Percentiles rank a stretch among this genome's conserved stretches.
Conservation (phyloP, 2,797 vertebrate genomes). For the Sebastes taczanowskii region DNA sequence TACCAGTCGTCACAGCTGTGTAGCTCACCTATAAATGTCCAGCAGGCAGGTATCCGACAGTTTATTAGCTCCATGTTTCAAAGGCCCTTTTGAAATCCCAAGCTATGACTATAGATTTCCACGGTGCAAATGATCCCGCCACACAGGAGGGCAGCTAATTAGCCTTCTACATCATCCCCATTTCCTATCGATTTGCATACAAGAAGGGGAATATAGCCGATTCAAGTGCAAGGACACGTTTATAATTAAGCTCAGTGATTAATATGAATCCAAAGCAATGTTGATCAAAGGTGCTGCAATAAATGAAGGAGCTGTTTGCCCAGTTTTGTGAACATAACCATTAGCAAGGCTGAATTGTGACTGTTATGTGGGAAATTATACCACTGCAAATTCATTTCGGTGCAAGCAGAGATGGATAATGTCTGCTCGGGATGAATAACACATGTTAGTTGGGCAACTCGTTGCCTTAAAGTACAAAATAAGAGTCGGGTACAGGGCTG, state of each 20-base stretch:
- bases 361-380: slow-evolving; percentile 34
- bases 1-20: background rate
- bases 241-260: slow-evolving; percentile 2
- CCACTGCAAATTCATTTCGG: slow-evolving; percentile 34
- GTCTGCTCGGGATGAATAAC: slow-evolving; percentile 60
- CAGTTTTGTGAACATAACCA: background rate
- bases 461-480: slow-evolving; percentile 51
- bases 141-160: slow-evolving; percentile 39
- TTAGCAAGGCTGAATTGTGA: slow-evolving; percentile 30
- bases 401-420: slow-evolving; percentile 42
- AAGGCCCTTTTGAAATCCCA: background rate
- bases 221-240: slow-evolving; percentile 14
- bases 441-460: slow-evolving; percentile 61
- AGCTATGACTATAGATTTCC: slow-evolving; percentile 2
- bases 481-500: slow-evolving; percentile 32
- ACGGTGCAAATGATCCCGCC: slow-evolving; percentile 23
- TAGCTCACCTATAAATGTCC: background rate
- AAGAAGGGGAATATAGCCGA: slow-evolving; percentile 10
- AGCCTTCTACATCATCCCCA: slow-evolving; percentile 35
- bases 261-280: slow-evolving; percentile 1
- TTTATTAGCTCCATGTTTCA: background rate
- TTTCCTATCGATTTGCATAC: slow-evolving; percentile 50
- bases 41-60: background rate
- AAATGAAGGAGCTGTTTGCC: background rate
- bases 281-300: background rate